Conservation (phyloP, 2,888 invertebrate species). For the Lepidonotus clava region DNA sequence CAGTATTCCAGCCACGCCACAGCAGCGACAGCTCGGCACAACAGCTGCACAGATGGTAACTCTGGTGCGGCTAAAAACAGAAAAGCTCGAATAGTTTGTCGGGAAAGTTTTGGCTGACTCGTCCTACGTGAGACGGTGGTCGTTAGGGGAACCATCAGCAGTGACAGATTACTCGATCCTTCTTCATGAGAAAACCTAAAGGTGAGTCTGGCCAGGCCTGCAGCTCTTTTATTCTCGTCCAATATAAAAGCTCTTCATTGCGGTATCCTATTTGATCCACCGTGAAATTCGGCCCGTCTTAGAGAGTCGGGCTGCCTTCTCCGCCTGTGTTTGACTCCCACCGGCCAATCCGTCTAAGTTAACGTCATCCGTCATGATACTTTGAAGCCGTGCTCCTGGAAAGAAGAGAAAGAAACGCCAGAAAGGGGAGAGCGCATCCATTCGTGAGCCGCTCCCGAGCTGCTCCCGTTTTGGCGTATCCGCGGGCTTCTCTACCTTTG, state of each 20-base stretch:
- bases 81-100: background rate
- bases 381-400: background rate
- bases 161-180: background rate
- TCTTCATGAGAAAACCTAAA: background rate
- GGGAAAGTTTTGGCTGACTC: background rate
- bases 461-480: background rate
- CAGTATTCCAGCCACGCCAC: too few relatives aligned
- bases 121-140: background rate
- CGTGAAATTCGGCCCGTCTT: background rate
- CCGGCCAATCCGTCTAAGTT: conserved; percentile 9
- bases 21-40: background rate
- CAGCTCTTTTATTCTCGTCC: background rate
- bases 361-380: conserved; percentile 1
- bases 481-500: background rate
- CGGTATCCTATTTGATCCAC: background rate
- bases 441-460: background rate
- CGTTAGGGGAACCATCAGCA: background rate
- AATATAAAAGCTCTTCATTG: background rate
- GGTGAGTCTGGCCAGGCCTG: background rate
- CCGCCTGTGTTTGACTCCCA: background rate
- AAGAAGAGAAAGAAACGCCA: background rate
- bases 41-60: too few relatives aligned
- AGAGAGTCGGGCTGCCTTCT: background rate
- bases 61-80: too few relatives aligned
- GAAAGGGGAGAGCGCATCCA: background rate